Conservation (phyloP, 1,140 invertebrate genomes). For the Linepithema humile region DNA sequence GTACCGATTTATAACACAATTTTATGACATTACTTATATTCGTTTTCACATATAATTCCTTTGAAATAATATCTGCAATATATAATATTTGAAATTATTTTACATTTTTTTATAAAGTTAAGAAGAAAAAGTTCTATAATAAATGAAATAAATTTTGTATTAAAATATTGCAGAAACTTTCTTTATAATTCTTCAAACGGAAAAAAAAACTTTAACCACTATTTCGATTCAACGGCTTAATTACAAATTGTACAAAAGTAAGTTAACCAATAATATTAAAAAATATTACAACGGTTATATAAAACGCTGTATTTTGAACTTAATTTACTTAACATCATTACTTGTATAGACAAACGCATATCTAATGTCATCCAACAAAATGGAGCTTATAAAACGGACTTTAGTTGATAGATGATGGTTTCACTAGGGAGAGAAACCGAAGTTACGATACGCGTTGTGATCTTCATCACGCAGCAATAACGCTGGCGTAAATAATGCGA, state of each 20-base stretch:
- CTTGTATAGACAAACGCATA: not conserved
- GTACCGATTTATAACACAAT: not conserved
- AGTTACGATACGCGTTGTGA: conserved; percentile 51
- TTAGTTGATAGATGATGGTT: not conserved
- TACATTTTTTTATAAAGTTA: not conserved
- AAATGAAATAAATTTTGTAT: not conserved
- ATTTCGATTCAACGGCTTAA: not conserved
- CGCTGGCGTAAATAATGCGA: conserved; percentile 44
- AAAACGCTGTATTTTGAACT: not conserved
- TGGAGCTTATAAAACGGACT: not conserved
- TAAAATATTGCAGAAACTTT: not conserved
- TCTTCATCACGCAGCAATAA: conserved; percentile 38
- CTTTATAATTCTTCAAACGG: not conserved
- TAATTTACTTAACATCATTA: not conserved
- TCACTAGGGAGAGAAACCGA: conserved; percentile 3
- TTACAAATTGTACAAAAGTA: not conserved
- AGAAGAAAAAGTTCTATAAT: not conserved
- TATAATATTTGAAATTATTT: not conserved
- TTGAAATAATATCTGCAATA: too few species aligned
- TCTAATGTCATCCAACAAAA: not conserved
- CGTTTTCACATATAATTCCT: not conserved
- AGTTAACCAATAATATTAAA: not conserved
- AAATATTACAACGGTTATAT: not conserved
- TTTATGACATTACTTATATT: not conserved
- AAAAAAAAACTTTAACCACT: not conserved